A percentile compares a stretch with the other conserved stretches of the same genome.
phyloP scores from a whole-genome alignment of 53 echinoderm and acorn worm species.

The Temnopleurus reevesii region DNA sequence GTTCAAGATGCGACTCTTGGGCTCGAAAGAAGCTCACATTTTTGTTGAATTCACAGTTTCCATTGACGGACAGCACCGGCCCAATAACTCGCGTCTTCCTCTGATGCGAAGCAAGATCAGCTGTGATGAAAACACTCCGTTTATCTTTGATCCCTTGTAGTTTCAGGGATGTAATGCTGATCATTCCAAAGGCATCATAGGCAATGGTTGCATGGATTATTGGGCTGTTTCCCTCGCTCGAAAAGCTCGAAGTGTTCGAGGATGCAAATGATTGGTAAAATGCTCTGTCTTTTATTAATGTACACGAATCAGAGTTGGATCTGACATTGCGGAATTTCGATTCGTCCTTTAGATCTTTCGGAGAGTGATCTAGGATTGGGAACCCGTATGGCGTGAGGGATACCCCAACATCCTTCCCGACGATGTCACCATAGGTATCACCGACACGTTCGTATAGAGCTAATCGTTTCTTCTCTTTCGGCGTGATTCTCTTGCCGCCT shows the following conservation, averaged over 20 bases:
- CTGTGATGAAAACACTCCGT: neutral
- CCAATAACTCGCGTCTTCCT: neutral
- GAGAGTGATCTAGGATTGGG: neutral
- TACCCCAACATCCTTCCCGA: neutral
- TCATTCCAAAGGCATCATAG: neutral
- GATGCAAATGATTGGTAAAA: neutral
- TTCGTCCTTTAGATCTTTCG: neutral
- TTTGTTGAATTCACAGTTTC: neutral
- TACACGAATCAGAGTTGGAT: neutral
- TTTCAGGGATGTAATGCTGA: neutral
- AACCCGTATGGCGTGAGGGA: slow-evolving; percentile 41
- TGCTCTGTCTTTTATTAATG: neutral
- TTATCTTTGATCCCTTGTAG: neutral
- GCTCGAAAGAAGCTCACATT: slow-evolving; percentile 24
- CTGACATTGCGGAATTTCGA: neutral
- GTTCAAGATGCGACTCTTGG: neutral
- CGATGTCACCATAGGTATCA: slow-evolving; percentile 36
- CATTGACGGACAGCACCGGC: neutral
- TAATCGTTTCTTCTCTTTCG: neutral
- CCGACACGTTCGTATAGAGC: slow-evolving; percentile 25
- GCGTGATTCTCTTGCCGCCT: neutral
- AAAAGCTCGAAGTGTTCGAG: neutral
- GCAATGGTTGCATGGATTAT: neutral
- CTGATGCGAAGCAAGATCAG: slow-evolving; percentile 9
- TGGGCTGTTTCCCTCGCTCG: neutral